Evolutionary conservation across 2,888 invertebrate genomes (phyloP).

Genomic region (Tetragonisca angustula): DNA sequence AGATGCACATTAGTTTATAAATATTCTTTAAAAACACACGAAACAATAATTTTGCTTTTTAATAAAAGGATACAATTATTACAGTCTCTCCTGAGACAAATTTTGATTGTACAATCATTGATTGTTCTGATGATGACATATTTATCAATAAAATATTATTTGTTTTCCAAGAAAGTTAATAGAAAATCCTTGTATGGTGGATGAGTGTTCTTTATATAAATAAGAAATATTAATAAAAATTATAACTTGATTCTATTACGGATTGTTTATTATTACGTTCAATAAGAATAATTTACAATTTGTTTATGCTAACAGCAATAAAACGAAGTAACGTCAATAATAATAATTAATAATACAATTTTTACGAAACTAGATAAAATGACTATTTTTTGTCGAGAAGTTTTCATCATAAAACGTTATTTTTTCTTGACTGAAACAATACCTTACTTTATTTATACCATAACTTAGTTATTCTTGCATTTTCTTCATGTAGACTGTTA

Average conservation of each 20-base stretch:
- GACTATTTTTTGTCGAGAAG: slow-evolving; percentile 10
- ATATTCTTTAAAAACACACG: not conserved
- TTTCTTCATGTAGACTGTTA: not conserved
- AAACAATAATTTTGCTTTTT: slow-evolving; percentile 65
- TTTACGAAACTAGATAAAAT: slow-evolving; percentile 16
- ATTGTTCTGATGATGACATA: slow-evolving; percentile 78
- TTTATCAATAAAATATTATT: slow-evolving; percentile 30
- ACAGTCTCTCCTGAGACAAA: slow-evolving; percentile 86
- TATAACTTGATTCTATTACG: not conserved
- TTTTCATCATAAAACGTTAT: slow-evolving; percentile 18
- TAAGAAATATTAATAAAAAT: slow-evolving; percentile 11
- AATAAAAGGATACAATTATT: slow-evolving; percentile 86
- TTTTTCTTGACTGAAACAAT: not conserved
- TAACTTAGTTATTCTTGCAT: slow-evolving; percentile 27
- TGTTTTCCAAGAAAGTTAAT: slow-evolving; percentile 18
- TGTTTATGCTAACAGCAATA: slow-evolving; percentile 13
- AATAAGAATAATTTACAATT: not conserved
- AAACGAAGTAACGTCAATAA: slow-evolving; percentile 1
- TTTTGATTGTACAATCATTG: slow-evolving; percentile 86
- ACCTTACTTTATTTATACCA: slow-evolving; percentile 36
- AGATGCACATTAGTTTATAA: not conserved
- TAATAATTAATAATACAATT: not conserved
- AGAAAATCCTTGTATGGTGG: slow-evolving; percentile 13
- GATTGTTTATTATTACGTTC: slow-evolving; percentile 8
- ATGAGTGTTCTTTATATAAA: slow-evolving; percentile 2